Base-by-base conservation (phyloP, 2,888 invertebrate genomes). In the Acrobasis suavella region DNA sequence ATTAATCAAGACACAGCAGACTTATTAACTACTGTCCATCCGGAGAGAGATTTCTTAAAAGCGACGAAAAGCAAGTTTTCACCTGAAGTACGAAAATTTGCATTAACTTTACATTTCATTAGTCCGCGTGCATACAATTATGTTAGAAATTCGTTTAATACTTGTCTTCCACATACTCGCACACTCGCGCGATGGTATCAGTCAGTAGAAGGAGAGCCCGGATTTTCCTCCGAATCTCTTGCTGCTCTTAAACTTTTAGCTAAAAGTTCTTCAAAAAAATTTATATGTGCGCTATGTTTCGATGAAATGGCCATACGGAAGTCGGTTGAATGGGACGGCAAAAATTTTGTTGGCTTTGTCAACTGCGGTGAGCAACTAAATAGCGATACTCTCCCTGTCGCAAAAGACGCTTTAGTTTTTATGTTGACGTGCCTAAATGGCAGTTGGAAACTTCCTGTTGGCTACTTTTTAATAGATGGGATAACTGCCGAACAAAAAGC, bases 131-230 rank as follows among this genome's bases (percentile, higher is more conserved):
- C 68, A 6, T 71, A 71, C 39, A 62, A 63, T 65, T 69, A 60
- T 60, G 67, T 69, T 6, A 60, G 71, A 37, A 49, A 68, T 58
- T 15, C 50, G 15, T 71, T 71, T 50, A 62, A 67, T n/a, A 68
- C 68, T 12, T 68, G 68, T 61, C 58, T 69, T 6, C 69, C 69
- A 12, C 68, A 69, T 49, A 37, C 68, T 15, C 64, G 63, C 15
- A 71, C 69, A 42, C 46, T 71, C 8, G 58, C 64, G 14, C 60
- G 65, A 12, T 69, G 71, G 71, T 70, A 70, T 56, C 37, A 61
- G 55, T 58, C 58, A 15, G 60, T 70, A 32, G 66, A 69, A 7
- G 67, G 65, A 16, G 58, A 66, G 58, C 64, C 66, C 0, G 67
- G 68, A 2, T 67, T 69, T 63, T 64, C 64, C 5, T 12, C 58